A percentile compares a stretch with the other conserved stretches of the same genome.
These are phyloP conservation scores for Dinoponera quadriceps DNA, from an alignment of 1,140 invertebrate species.

Conservation along the genomic window DNA sequence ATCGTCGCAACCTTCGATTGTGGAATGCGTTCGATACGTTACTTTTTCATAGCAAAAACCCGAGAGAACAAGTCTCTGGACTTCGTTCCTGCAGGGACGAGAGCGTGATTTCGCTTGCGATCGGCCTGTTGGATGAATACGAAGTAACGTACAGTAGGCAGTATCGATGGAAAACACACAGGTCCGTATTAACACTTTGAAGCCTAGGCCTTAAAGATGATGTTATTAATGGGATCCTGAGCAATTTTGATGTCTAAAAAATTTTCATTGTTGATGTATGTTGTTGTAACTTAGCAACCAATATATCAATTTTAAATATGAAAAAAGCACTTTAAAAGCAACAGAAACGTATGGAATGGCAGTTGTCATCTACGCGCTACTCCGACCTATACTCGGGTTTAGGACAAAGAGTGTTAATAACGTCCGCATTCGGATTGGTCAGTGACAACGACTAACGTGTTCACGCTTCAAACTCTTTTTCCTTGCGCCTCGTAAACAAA, in stretches of 20 bases:
- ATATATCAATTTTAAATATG: too few species aligned
- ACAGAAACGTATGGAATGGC: too few species aligned
- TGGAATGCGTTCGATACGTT: neutral
- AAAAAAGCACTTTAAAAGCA: too few species aligned
- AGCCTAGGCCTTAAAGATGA: too few species aligned
- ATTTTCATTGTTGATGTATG: too few species aligned
- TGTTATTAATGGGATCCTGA: too few species aligned
- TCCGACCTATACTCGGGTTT: too few species aligned
- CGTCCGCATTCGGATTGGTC: neutral
- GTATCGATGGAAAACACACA: constrained; percentile 51
- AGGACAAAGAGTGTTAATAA: too few species aligned
- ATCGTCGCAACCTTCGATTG: neutral
- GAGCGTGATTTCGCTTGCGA: neutral
- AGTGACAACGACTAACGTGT: neutral
- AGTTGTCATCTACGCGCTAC: too few species aligned
- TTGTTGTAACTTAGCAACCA: too few species aligned
- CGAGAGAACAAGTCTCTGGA: neutral
- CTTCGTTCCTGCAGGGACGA: constrained; percentile 13
- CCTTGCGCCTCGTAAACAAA: neutral
- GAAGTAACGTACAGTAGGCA: neutral
- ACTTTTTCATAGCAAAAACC: too few species aligned
- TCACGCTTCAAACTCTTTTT: neutral
- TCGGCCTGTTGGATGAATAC: constrained; percentile 2
- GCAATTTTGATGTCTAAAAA: too few species aligned
- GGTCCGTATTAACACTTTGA: constrained; percentile 32